Conservation (phyloP, 2,888 invertebrate species). For the Melitaea athalia region DNA sequence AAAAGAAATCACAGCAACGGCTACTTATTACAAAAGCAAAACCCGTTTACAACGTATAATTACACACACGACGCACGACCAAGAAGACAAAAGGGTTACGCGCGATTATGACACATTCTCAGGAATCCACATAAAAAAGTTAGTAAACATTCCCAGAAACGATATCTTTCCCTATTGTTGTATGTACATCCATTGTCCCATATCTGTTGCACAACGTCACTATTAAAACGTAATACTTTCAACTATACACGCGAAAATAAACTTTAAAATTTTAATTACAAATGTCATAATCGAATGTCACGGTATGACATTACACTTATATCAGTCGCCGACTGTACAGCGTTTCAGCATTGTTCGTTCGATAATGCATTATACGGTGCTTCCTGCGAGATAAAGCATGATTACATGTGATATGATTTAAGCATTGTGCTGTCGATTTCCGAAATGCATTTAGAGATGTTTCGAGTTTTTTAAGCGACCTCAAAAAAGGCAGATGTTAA, state of each 20-base stretch:
- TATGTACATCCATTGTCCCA: slow-evolving; percentile 45
- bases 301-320: neutral
- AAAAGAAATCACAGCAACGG: too few relatives aligned
- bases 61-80: neutral
- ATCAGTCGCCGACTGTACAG: slow-evolving; percentile 9
- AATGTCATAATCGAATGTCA: slow-evolving; percentile 5
- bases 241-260: slow-evolving; percentile 9
- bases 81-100: slow-evolving; percentile 9
- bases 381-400: slow-evolving; percentile 24
- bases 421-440: neutral
- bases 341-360: slow-evolving; percentile 25
- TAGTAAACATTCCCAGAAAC: slow-evolving; percentile 43
- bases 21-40: too few relatives aligned
- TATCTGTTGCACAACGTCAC: slow-evolving; percentile 48
- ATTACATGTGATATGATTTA: neutral
- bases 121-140: slow-evolving; percentile 39
- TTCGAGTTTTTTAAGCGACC: neutral
- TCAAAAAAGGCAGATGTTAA: too few relatives aligned
- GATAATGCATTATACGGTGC: slow-evolving; percentile 28
- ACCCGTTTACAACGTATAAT: neutral
- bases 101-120: slow-evolving; percentile 28
- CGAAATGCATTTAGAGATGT: neutral
- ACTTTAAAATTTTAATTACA: neutral
- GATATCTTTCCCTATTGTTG: slow-evolving; percentile 33
- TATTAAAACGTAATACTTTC: slow-evolving; percentile 7